Conservation (phyloP, 2,113 vertebrate species). For the Zingel zingel region DNA sequence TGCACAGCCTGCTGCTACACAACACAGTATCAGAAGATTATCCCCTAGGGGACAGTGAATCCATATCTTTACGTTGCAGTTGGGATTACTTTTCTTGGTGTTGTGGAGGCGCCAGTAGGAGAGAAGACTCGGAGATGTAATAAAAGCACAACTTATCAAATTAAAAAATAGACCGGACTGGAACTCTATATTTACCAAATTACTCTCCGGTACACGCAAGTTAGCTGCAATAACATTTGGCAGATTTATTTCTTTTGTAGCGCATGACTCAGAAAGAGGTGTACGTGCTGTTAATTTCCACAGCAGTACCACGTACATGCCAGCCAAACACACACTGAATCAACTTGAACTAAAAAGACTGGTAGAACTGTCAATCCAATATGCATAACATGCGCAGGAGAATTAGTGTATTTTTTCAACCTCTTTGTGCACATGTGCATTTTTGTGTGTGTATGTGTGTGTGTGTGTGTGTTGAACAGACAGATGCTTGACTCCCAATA, state of each 20-base stretch:
- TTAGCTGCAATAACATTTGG: conserved; percentile 40
- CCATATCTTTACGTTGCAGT: conserved; percentile 78
- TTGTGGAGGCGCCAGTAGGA: conserved; percentile 47
- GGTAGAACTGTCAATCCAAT: conserved; percentile 37
- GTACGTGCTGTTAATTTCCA: conserved; percentile 50
- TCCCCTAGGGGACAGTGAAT: conserved; percentile 58
- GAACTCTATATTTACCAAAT: conserved; percentile 37
- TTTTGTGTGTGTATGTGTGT: conserved; percentile 33
- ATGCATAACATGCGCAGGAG: conserved; percentile 33
- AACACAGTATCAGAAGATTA: conserved; percentile 73
- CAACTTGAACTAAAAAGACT: conserved; percentile 22
- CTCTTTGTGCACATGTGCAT: conserved; percentile 38
- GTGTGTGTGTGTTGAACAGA: conserved; percentile 27
- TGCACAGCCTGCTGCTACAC: conserved; percentile 51
- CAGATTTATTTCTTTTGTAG: conserved; percentile 49
- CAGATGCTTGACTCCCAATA: conserved; percentile 64
- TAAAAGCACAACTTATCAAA: conserved; percentile 49
- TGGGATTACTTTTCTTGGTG: conserved; percentile 65
- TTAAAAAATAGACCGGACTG: conserved; percentile 30
- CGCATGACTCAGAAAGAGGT: conserved; percentile 33
- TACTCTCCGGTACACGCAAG: conserved; percentile 14
- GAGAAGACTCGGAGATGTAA: conserved; percentile 51
- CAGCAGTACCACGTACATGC: conserved; percentile 24
- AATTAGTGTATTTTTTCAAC: conserved; percentile 63
- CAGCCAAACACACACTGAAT: conserved; percentile 40